phyloP scores from a whole-genome alignment of 2,888 invertebrate species.

The Mayetiola destructor region DNA sequence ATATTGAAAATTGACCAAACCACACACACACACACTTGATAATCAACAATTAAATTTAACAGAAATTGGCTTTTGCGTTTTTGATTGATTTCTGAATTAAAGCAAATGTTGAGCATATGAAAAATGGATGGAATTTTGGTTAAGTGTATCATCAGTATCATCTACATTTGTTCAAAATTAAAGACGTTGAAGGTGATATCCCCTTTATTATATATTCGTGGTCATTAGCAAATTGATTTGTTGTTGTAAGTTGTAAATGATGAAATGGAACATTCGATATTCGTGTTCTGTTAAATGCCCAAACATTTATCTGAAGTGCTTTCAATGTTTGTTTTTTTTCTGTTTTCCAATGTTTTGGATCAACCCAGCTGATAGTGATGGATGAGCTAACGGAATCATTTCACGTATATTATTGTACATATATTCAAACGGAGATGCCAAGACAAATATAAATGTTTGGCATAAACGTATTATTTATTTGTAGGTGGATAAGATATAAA shows the following conservation, averaged over 20 bases:
- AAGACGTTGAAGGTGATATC: too few species aligned
- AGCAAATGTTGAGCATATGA: background rate
- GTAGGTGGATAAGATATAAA: constrained; percentile 5
- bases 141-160: too few species aligned
- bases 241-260: background rate
- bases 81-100: constrained; percentile 3
- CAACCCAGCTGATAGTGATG: too few species aligned
- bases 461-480: background rate
- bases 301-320: background rate
- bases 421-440: too few species aligned
- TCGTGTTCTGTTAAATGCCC: background rate
- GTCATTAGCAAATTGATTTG: background rate
- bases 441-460: constrained; percentile 1
- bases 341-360: too few species aligned
- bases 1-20: background rate
- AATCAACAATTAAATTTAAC: background rate
- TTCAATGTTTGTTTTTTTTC: background rate
- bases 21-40: background rate
- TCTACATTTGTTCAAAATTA: too few species aligned
- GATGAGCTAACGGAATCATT: too few species aligned
- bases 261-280: background rate
- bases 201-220: constrained; percentile 11
- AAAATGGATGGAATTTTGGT: too few species aligned
- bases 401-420: too few species aligned
- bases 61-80: background rate